Percentiles rank a stretch among this genome's conserved stretches.
Conservation (phyloP, 2,888 invertebrate genomes). For the Suillia variegata region DNA sequence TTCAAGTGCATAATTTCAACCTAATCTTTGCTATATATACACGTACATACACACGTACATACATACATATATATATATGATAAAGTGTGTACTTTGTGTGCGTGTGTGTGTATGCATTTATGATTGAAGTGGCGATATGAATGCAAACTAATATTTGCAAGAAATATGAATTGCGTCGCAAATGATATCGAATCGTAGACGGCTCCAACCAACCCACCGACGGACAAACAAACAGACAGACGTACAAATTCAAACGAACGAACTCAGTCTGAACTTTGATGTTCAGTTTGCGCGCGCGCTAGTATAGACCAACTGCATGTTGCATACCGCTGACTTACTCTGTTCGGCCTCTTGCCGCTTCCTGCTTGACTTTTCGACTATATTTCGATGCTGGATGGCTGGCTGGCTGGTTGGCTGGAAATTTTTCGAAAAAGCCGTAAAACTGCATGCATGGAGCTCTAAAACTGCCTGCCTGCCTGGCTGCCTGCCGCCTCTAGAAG, state of each 20-base stretch:
- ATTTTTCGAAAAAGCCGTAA: conserved; percentile 46
- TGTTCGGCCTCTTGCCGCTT: too few relatives aligned
- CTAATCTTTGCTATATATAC: too few relatives aligned
- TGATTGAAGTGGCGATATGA: conserved; percentile 51
- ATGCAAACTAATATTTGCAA: conserved; percentile 49
- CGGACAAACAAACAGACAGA: too few relatives aligned
- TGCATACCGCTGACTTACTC: conserved; percentile 15
- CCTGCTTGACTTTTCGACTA: conserved; percentile 32
- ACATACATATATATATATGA: too few relatives aligned
- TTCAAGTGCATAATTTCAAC: conserved; percentile 14
- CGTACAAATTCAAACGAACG: too few relatives aligned
- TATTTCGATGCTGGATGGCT: too few relatives aligned
- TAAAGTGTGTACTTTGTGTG: too few relatives aligned
- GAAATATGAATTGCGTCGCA: conserved; percentile 19
- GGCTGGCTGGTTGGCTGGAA: too few relatives aligned
- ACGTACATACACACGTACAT: too few relatives aligned
- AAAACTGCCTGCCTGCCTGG: too few relatives aligned
- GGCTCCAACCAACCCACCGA: background rate
- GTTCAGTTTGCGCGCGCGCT: too few relatives aligned
- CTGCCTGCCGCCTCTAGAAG: conserved; percentile 50
- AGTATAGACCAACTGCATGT: too few relatives aligned
- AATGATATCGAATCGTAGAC: background rate
- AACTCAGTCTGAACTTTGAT: conserved; percentile 46
- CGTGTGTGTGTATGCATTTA: conserved; percentile 26
- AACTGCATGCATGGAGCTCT: conserved; percentile 36